Evolutionary conservation across 2,888 invertebrate species (phyloP), one percentile per base, ranked within the genome.

Genomic region (Ormyrus pomaceus): DNA sequence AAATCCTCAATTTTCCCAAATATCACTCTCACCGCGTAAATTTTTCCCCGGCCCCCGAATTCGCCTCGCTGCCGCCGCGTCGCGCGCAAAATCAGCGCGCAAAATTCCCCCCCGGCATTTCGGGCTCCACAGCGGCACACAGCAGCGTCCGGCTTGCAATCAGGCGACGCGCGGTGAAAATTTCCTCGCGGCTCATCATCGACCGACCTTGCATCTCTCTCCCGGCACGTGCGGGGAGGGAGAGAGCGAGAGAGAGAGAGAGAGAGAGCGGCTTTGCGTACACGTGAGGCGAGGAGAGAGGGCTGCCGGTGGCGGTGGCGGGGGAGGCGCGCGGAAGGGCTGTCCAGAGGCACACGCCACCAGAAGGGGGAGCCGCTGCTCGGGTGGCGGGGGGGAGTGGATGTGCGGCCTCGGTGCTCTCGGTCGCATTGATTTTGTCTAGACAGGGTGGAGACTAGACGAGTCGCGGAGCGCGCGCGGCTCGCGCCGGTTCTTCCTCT

Each of bases 391-490:
- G 51, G 50, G 11, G 51, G 50, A 8, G 19, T 19, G 19, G 13
- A 56, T 48, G 13, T n/a, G 55, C 61, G 66, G 65, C 19, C 71
- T 62, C 56, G 85, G 86, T 85, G 87, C 86, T 86, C 86, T 87
- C 87, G 88, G 88, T 88, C 87, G 87, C 89, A 89, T 89, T 88
- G 89, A 89, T 89, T 89, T 89, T 89, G 89, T 89, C 89, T 89
- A 88, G 89, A 89, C 89, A 86, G 88, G 88, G 88, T 87, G 87
- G 87, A 88, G 89, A 88, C 89, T 86, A 83, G 85, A 82, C 82
- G 62, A 72, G 64, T 58, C 72, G 81, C 78, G 61, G 66, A 59
- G 69, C 55, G 76, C 65, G 58, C 58, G 66, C 66, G 11, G 45
- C 73, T 48, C 61, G 61, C 74, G 62, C 61, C 55, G 58, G 46